Percentiles rank a stretch among this genome's conserved stretches.
Conservation (phyloP, 2,888 invertebrate species). For the Pterobdella sp. region DNA sequence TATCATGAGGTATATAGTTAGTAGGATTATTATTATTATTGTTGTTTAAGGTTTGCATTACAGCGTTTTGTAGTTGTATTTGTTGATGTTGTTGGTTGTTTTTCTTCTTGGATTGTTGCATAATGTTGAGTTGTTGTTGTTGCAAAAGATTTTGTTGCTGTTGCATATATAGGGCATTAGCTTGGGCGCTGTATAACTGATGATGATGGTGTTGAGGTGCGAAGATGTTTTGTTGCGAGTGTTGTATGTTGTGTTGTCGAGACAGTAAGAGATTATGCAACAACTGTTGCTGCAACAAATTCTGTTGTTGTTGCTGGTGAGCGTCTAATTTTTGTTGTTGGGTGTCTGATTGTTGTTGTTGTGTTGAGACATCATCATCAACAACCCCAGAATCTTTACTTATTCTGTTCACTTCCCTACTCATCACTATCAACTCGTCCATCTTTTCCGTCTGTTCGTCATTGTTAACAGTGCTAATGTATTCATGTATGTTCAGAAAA, state of each 20-base stretch:
- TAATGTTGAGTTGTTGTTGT: background rate
- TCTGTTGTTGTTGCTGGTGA: conserved; percentile 7
- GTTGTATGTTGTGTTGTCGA: background rate
- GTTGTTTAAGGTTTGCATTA: background rate
- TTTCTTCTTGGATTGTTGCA: background rate
- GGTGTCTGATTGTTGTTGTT: background rate
- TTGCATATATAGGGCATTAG: too few relatives aligned
- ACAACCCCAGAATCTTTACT: conserved; percentile 89
- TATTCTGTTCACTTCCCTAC: conserved; percentile 61
- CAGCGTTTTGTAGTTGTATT: background rate
- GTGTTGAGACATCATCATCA: conserved; percentile 45
- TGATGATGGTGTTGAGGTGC: background rate
- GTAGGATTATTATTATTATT: background rate
- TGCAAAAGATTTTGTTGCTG: background rate
- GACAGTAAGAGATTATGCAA: background rate
- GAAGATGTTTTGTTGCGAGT: background rate
- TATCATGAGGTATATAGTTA: too few relatives aligned
- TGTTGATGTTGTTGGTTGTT: background rate
- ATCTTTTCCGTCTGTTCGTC: conserved; percentile 68
- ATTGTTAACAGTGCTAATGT: too few relatives aligned
- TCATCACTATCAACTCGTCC: conserved; percentile 81
- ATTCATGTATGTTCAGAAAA: too few relatives aligned
- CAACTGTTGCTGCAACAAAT: conserved; percentile 6
- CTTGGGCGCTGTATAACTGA: too few relatives aligned
- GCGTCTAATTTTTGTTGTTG: conserved; percentile 3